Evolutionary conservation across 2,888 invertebrate genomes (phyloP).

Genomic region (Trachelus stipa): DNA sequence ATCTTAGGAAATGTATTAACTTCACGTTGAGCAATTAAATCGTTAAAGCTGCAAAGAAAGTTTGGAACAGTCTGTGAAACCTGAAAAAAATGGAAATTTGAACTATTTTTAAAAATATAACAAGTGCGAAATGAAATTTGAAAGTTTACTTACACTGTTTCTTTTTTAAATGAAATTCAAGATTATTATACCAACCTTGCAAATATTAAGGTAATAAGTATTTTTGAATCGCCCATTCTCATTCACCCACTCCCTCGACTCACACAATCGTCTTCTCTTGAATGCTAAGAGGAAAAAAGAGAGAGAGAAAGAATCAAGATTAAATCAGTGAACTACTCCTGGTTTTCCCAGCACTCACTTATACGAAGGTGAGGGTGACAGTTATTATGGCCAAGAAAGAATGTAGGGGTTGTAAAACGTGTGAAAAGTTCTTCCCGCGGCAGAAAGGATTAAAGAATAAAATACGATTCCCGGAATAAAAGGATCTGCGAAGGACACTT

Average conservation of each 20-base stretch:
- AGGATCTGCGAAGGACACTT: background rate
- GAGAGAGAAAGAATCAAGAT: background rate
- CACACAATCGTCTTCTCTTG: background rate
- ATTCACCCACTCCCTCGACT: background rate
- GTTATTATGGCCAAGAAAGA: background rate
- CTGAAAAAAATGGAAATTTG: background rate
- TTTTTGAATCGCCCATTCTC: background rate
- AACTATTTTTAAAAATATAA: background rate
- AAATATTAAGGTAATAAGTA: background rate
- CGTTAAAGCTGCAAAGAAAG: background rate
- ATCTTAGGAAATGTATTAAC: background rate
- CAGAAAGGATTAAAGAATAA: background rate
- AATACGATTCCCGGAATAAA: background rate
- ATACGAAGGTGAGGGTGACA: background rate
- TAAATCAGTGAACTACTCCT: background rate
- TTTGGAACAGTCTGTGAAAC: background rate
- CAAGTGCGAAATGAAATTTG: too few species aligned
- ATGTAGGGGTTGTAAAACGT: background rate
- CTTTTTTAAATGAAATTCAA: too few species aligned
- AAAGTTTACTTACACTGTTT: too few species aligned
- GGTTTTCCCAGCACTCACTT: background rate
- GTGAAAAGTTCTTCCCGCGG: background rate
- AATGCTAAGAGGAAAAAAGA: background rate
- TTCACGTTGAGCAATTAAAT: background rate
- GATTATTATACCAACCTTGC: too few species aligned